A percentile compares a stretch with the other conserved stretches of the same genome.
phyloP scores from a whole-genome alignment of 2,888 invertebrate genomes.

The Leptinotarsa haldemani region DNA sequence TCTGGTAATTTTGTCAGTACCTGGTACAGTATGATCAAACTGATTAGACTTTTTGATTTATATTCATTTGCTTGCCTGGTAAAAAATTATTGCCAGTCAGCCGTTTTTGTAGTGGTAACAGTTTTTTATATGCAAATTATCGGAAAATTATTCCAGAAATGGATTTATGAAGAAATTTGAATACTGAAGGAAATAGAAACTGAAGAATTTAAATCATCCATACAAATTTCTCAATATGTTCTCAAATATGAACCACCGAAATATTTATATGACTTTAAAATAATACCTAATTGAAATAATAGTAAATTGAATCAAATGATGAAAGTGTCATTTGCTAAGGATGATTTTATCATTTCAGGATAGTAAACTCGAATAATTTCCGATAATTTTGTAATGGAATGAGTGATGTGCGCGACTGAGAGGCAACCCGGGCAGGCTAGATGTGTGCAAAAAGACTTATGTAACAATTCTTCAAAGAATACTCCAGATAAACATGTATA shows the following conservation, averaged over 20 bases:
- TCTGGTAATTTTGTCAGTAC: slow-evolving; percentile 34
- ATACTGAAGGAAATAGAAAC: too few species aligned
- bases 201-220: too few species aligned
- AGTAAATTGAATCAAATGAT: too few species aligned
- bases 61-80: slow-evolving; percentile 62
- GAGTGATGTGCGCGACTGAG: slow-evolving; percentile 64
- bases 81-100: slow-evolving; percentile 59
- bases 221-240: too few species aligned
- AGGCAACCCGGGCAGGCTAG: slow-evolving; percentile 68
- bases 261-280: too few species aligned
- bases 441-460: slow-evolving; percentile 58
- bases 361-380: slow-evolving; percentile 19
- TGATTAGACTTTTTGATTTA: slow-evolving; percentile 55
- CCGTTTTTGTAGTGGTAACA: slow-evolving; percentile 62
- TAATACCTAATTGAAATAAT: too few species aligned
- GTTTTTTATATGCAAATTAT: slow-evolving; percentile 43
- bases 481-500: slow-evolving; percentile 41
- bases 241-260: too few species aligned
- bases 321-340: too few species aligned
- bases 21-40: slow-evolving; percentile 51
- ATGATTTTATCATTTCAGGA: too few species aligned
- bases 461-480: slow-evolving; percentile 37
- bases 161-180: background rate
- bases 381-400: slow-evolving; percentile 40
- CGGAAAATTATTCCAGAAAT: slow-evolving; percentile 27